phyloP scores from a whole-genome alignment of 2,797 vertebrate species.

The Lemur catta region DNA sequence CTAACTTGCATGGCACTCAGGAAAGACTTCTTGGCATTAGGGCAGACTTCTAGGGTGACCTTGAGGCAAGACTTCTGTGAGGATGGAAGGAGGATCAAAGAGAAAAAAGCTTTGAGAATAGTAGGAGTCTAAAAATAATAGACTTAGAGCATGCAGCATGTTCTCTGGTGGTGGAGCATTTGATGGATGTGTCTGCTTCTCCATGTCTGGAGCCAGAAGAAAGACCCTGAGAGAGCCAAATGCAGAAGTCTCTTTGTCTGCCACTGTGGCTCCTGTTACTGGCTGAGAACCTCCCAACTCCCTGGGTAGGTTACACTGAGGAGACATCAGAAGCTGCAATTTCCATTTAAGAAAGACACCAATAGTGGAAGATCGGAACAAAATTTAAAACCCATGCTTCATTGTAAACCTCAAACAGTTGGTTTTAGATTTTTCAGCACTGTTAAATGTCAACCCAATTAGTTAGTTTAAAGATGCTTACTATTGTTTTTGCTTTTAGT shows the following conservation, averaged over 20 bases:
- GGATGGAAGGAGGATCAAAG: neutral
- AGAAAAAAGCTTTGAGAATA: conserved; percentile 22
- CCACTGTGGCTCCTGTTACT: neutral
- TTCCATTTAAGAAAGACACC: neutral
- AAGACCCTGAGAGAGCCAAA: neutral
- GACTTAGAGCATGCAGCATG: neutral
- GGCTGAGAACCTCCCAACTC: neutral
- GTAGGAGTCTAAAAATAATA: neutral
- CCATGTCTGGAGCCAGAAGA: neutral
- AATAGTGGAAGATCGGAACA: neutral
- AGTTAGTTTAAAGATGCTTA: neutral
- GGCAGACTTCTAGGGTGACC: neutral
- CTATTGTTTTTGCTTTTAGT: neutral
- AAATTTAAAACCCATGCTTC: neutral
- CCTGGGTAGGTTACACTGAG: neutral
- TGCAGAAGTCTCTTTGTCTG: neutral
- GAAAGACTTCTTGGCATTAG: conserved; percentile 1
- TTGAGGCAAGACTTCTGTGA: conserved; percentile 10
- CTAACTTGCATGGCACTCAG: neutral
- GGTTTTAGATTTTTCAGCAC: neutral
- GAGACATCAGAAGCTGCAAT: neutral
- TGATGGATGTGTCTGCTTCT: neutral
- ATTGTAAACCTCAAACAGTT: neutral
- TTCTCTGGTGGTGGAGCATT: neutral
- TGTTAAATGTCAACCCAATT: neutral